These are phyloP conservation scores for Xyrauchen texanus DNA, from an alignment of 2,113 vertebrate species.

Conservation along the genomic window DNA sequence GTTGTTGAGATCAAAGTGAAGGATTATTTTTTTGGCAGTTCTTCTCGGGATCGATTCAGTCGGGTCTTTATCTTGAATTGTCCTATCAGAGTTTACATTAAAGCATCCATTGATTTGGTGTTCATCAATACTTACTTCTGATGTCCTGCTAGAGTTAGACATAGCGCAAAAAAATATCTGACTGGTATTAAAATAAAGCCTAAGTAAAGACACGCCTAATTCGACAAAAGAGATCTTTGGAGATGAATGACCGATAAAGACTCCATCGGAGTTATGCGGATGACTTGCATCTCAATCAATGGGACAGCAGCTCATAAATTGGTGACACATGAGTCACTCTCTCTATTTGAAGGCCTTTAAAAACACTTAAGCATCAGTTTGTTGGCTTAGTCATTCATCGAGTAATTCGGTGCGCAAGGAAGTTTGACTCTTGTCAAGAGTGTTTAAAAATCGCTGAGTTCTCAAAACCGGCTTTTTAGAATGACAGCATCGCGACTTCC, in stretches of 20 bases:
- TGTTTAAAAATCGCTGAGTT: neutral
- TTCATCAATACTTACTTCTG: neutral
- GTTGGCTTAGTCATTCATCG: neutral
- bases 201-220: neutral
- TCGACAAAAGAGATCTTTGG: neutral
- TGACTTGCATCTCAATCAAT: neutral
- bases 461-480: constrained; percentile 4
- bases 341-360: neutral
- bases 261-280: neutral
- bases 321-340: neutral
- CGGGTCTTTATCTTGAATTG: neutral
- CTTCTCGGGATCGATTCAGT: too few relatives aligned
- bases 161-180: neutral
- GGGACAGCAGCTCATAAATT: too few relatives aligned
- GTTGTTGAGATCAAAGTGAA: constrained; percentile 87
- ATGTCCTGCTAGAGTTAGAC: constrained; percentile 16
- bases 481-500: constrained; percentile 1
- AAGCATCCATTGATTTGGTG: neutral
- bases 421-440: neutral
- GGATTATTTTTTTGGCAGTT: constrained; percentile 69
- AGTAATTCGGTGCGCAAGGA: neutral
- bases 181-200: too few relatives aligned
- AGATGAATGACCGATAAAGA: neutral
- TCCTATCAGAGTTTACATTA: neutral
- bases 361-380: neutral